A percentile compares a stretch with the other conserved stretches of the same genome.
Conservation (phyloP, 2,888 invertebrate species). For the Criorhina ranunculi region DNA sequence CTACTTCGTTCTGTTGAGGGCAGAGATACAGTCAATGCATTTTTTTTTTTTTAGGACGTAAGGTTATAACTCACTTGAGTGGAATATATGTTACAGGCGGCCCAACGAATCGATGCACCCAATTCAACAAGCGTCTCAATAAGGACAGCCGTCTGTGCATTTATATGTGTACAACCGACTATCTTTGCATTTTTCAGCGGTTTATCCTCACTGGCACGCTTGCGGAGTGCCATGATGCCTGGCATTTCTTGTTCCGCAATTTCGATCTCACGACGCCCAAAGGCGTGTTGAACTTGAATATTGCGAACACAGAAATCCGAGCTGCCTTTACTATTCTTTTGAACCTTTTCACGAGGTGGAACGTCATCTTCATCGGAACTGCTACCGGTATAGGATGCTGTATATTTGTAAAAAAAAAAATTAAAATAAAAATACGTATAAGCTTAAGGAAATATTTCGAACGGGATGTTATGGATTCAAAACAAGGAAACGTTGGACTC, state of each 20-base stretch:
- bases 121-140: slow-evolving; percentile 95
- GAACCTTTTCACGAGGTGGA: slow-evolving; percentile 96
- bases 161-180: slow-evolving; percentile 99
- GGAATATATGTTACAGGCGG: slow-evolving; percentile 99
- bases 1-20: slow-evolving; percentile 93
- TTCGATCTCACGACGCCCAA: slow-evolving; percentile 98
- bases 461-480: not conserved
- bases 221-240: slow-evolving; percentile 97
- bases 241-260: slow-evolving; percentile 99
- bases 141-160: slow-evolving; percentile 98
- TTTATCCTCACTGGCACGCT: slow-evolving; percentile 96
- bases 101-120: slow-evolving; percentile 97
- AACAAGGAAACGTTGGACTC: too few relatives aligned
- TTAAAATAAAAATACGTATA: not conserved
- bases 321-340: slow-evolving; percentile 93
- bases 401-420: slow-evolving; percentile 16
- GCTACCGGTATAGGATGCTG: slow-evolving; percentile 89
- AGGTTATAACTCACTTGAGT: slow-evolving; percentile 90
- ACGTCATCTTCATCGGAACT: slow-evolving; percentile 97
- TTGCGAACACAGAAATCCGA: slow-evolving; percentile 97
- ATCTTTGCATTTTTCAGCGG: slow-evolving; percentile 98
- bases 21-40: too few relatives aligned
- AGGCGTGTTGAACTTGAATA: slow-evolving; percentile 93
- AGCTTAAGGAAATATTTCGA: not conserved
- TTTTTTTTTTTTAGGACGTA: too few relatives aligned